These are phyloP conservation scores for Berghia stephanieae DNA, from an alignment of 1,140 invertebrate species.

Conservation along the genomic window DNA sequence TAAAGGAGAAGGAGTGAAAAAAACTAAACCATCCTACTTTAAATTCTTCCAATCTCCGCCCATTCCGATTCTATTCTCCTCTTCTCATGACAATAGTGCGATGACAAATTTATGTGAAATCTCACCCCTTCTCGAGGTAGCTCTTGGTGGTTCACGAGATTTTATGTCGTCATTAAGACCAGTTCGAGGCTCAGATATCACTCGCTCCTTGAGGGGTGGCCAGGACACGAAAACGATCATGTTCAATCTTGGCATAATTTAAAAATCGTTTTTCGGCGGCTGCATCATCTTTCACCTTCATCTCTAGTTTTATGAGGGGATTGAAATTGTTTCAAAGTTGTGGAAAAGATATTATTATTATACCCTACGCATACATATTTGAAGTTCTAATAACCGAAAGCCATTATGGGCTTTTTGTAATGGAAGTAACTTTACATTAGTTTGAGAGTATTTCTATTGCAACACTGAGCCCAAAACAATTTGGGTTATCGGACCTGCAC, in stretches of 20 bases:
- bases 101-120: slow-evolving; percentile 14
- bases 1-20: too few species aligned
- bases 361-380: neutral
- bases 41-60: too few species aligned
- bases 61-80: too few species aligned
- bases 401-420: neutral
- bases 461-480: too few species aligned
- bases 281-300: too few species aligned
- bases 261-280: too few species aligned
- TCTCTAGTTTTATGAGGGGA: too few species aligned
- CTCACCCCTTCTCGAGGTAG: neutral
- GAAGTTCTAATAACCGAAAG: neutral
- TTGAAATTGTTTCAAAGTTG: neutral
- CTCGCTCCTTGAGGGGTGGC: neutral
- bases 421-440: too few species aligned
- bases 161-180: neutral
- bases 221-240: neutral
- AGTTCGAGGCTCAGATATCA: neutral
- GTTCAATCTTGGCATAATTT: too few species aligned
- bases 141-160: neutral
- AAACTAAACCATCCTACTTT: too few species aligned
- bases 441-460: too few species aligned
- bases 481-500: too few species aligned
- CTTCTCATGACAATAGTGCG: neutral
- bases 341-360: neutral